A percentile compares a stretch with the other conserved stretches of the same genome.
Conservation (phyloP, 2,797 vertebrate genomes). For the Pangasius mekongensis region DNA sequence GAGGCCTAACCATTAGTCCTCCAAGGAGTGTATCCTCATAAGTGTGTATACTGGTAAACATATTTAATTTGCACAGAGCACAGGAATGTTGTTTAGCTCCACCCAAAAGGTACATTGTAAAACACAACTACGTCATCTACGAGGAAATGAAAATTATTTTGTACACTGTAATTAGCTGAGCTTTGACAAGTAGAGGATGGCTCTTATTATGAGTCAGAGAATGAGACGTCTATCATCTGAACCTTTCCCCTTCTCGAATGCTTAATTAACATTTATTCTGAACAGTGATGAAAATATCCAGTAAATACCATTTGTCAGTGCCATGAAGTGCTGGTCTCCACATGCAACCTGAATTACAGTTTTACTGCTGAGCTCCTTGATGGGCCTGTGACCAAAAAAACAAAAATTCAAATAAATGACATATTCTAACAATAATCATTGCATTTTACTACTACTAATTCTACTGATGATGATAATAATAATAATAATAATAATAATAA, state of each 20-base stretch:
- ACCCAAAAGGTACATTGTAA: neutral
- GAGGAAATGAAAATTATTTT: neutral
- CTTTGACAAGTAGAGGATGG: neutral
- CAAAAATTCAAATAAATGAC: neutral
- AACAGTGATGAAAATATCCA: neutral
- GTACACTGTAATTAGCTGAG: neutral
- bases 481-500: conserved; percentile 19
- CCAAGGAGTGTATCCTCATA: too few relatives aligned
- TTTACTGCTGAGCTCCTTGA: conserved; percentile 18
- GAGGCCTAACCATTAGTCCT: too few relatives aligned
- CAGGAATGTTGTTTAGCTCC: neutral
- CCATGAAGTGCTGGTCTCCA: conserved; percentile 57
- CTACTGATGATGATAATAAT: neutral
- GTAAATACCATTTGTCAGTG: conserved; percentile 43
- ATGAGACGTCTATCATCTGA: neutral
- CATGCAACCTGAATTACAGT: conserved; percentile 51
- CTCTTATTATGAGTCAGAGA: neutral
- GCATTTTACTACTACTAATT: neutral
- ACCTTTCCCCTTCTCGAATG: neutral
- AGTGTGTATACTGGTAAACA: neutral
- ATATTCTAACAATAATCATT: neutral
- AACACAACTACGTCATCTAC: neutral
- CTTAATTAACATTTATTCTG: neutral
- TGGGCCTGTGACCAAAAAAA: conserved; percentile 21
- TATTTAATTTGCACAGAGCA: neutral